These are phyloP conservation scores for Sericinus montela DNA, from an alignment of 2,888 invertebrate genomes.

Conservation along the genomic window DNA sequence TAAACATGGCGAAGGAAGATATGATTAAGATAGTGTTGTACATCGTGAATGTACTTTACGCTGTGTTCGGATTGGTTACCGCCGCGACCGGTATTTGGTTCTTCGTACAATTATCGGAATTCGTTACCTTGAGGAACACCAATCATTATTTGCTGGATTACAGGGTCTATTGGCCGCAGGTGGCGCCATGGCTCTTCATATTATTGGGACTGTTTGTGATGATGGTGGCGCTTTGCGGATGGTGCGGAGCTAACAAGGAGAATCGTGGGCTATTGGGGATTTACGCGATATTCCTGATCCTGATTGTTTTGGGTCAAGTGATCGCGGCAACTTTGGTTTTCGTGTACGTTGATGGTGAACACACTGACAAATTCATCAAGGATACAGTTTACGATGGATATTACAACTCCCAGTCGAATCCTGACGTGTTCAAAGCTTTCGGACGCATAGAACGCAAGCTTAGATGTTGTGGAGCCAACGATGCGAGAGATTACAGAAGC, in stretches of 20 bases:
- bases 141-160: conserved; percentile 72
- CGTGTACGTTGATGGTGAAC: conserved; percentile 69
- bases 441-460: conserved; percentile 67
- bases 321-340: conserved; percentile 65
- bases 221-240: conserved; percentile 66
- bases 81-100: conserved; percentile 72
- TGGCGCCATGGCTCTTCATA: conserved; percentile 73
- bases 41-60: conserved; percentile 64
- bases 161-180: conserved; percentile 71
- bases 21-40: conserved; percentile 62
- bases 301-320: conserved; percentile 57
- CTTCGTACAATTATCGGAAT: conserved; percentile 68
- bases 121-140: conserved; percentile 61
- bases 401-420: conserved; percentile 68
- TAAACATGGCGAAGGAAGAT: conserved; percentile 63
- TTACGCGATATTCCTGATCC: conserved; percentile 55
- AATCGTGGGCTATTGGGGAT: conserved; percentile 64
- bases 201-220: conserved; percentile 59
- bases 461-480: conserved; percentile 69
- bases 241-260: conserved; percentile 62
- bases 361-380: conserved; percentile 67
- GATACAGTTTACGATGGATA: conserved; percentile 73
- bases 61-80: conserved; percentile 63
- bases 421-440: conserved; percentile 61
- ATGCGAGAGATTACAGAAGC: conserved; percentile 67